Evolutionary conservation across 2,888 invertebrate species (phyloP).

Genomic region (Melieria crassipennis): DNA sequence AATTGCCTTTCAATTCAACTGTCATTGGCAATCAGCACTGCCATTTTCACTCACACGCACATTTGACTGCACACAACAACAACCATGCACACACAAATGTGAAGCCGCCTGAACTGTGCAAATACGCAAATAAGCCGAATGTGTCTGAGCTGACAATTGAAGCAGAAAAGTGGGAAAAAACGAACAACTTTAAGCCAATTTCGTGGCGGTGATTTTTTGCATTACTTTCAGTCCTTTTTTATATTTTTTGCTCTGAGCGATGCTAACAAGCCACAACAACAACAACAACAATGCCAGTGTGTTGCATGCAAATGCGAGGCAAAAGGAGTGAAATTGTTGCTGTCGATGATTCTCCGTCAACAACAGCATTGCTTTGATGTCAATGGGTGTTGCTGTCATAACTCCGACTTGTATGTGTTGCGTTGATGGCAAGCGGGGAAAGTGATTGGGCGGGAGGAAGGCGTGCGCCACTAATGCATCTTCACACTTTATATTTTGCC

Average conservation of each 20-base stretch:
- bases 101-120: constrained; percentile 27
- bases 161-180: constrained; percentile 49
- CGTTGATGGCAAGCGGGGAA: not conserved
- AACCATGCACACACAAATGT: not conserved
- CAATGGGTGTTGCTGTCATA: constrained; percentile 3
- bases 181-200: constrained; percentile 52
- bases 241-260: not conserved
- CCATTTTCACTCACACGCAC: constrained; percentile 16
- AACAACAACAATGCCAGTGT: not conserved
- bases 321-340: constrained; percentile 23
- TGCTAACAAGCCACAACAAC: constrained; percentile 10
- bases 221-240: constrained; percentile 7
- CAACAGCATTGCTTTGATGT: constrained; percentile 25
- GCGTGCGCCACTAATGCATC: constrained; percentile 37
- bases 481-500: constrained; percentile 12
- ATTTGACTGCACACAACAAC: not conserved
- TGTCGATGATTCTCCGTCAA: constrained; percentile 22
- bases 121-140: constrained; percentile 44
- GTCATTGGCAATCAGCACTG: constrained; percentile 57
- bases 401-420: not conserved
- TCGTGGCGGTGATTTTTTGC: constrained; percentile 35
- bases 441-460: constrained; percentile 6
- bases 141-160: constrained; percentile 51
- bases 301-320: constrained; percentile 21
- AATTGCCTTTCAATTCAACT: constrained; percentile 39